Conservation (phyloP, 2,113 vertebrate species). For the Apeltes quadracus region DNA sequence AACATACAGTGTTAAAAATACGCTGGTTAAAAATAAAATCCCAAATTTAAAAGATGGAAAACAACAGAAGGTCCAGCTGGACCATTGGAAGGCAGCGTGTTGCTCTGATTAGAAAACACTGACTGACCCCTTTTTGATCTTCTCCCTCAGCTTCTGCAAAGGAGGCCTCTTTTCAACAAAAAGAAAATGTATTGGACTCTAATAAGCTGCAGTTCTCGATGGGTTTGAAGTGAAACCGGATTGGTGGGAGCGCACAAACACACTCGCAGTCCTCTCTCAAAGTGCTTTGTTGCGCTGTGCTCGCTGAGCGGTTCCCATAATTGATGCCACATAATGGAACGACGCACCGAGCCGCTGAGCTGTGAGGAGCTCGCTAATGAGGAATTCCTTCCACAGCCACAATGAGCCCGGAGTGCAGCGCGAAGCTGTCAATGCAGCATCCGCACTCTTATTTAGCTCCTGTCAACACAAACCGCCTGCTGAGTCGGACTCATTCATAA, state of each 20-base stretch:
- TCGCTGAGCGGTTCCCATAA: conserved; percentile 36
- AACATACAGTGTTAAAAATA: background rate
- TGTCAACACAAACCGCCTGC: background rate
- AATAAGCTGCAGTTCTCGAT: too few species aligned
- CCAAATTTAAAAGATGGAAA: background rate
- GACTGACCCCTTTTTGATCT: background rate
- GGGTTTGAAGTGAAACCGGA: background rate
- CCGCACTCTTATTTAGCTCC: conserved; percentile 3
- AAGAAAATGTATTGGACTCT: background rate
- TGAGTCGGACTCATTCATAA: background rate
- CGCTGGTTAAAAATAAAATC: background rate
- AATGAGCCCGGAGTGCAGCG: background rate
- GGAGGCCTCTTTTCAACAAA: background rate
- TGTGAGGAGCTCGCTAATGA: background rate
- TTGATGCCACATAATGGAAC: conserved; percentile 39
- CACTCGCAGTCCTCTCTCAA: background rate
- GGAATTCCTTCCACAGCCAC: background rate
- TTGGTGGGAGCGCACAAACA: background rate
- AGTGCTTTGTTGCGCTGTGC: conserved; percentile 23
- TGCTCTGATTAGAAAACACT: background rate
- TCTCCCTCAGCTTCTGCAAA: background rate
- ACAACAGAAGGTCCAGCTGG: background rate
- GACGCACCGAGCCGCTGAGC: background rate
- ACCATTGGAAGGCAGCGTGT: conserved; percentile 55
- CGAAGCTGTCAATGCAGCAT: background rate